Conservation (phyloP, 2,888 invertebrate genomes). For the Panzeria rudis region DNA sequence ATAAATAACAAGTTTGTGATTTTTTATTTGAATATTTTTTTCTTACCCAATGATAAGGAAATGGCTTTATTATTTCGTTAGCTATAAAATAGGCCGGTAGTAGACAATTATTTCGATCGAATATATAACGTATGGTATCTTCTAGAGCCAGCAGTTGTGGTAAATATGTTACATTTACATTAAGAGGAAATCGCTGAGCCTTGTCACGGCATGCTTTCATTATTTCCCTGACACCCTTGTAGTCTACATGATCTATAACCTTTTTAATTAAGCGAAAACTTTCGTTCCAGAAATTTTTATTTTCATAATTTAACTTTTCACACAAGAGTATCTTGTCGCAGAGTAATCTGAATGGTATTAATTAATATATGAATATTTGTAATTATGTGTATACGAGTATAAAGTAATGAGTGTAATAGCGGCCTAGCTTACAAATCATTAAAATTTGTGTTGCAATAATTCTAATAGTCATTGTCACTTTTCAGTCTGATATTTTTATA, state of each 20-base stretch:
- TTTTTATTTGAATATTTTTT: conserved; percentile 28
- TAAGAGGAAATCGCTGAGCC: conserved; percentile 91
- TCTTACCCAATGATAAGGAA: conserved; percentile 92
- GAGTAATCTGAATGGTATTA: conserved; percentile 86
- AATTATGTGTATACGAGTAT: not conserved
- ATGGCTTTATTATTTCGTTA: conserved; percentile 94
- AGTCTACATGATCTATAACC: conserved; percentile 96
- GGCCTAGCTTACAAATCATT: too few species aligned
- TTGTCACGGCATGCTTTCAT: conserved; percentile 97
- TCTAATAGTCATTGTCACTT: too few species aligned
- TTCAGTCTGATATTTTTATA: too few species aligned
- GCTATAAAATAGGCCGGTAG: conserved; percentile 97
- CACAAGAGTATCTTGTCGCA: conserved; percentile 94
- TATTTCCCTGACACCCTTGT: conserved; percentile 96
- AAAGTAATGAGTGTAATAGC: not conserved
- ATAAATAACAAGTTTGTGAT: not conserved
- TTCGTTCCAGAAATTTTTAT: conserved; percentile 95
- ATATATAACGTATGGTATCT: conserved; percentile 93
- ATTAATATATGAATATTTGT: not conserved
- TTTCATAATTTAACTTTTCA: conserved; percentile 91
- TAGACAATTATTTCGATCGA: conserved; percentile 95
- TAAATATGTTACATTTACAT: conserved; percentile 91
- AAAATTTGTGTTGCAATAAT: too few species aligned
- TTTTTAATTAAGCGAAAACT: conserved; percentile 92
- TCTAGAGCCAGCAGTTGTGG: conserved; percentile 92